Conservation (phyloP, 1,140 invertebrate genomes). For the Diabrotica undecimpunctata region DNA sequence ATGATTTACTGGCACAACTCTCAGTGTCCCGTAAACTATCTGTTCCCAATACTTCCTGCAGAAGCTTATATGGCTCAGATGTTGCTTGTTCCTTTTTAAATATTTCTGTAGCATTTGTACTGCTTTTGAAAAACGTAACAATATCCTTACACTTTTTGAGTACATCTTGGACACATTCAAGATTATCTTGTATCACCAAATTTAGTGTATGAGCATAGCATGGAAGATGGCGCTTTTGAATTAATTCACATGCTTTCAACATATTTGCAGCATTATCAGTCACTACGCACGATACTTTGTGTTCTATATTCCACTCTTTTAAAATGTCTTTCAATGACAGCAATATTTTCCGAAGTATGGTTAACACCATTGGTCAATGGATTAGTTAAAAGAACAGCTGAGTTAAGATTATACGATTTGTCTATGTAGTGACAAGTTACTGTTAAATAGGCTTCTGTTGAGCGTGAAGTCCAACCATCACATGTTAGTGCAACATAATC, state of each 20-base stretch:
- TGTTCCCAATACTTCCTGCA: constrained; percentile 25
- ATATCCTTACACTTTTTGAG: constrained; percentile 14
- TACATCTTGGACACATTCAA: not conserved
- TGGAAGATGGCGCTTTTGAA: no score
- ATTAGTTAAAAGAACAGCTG: constrained; percentile 11
- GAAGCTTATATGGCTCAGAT: constrained; percentile 11
- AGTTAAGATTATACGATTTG: constrained; percentile 13
- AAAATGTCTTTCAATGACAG: no score
- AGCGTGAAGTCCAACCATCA: constrained; percentile 19
- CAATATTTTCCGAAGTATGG: no score
- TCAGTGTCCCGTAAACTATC: no score
- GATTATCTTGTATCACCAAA: no score
- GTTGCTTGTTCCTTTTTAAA: constrained; percentile 21
- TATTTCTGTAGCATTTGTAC: constrained; percentile 17
- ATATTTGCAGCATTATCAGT: no score
- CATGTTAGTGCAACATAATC: constrained; percentile 19
- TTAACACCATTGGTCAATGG: constrained; percentile 15
- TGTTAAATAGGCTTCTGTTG: constrained; percentile 20
- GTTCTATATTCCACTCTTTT: no score
- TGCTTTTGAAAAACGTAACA: constrained; percentile 20
- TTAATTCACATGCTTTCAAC: no score
- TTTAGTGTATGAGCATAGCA: no score
- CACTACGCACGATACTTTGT: no score
- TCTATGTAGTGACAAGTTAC: constrained; percentile 21
- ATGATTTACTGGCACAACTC: no score